Evolutionary conservation across 2,888 invertebrate species (phyloP), one percentile per base, ranked within the genome.

Genomic region (Melanostoma scalare): DNA sequence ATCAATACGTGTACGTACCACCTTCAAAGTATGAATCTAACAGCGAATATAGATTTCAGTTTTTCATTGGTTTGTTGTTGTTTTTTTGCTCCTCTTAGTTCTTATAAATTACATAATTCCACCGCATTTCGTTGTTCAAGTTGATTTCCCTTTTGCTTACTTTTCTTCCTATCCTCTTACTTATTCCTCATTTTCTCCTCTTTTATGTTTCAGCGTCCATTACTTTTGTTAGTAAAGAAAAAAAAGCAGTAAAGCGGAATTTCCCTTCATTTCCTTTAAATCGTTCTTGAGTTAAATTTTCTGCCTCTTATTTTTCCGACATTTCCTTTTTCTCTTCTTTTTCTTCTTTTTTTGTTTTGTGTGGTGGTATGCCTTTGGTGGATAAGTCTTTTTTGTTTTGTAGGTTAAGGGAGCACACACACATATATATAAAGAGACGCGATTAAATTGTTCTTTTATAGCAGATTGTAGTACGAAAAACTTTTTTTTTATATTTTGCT

Each of bases 41-140:
- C 20, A 20, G 20, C 20, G 20, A 20, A 20, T 20, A 20, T 20
- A 20, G 20, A 20, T 20, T 20, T 20, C 20, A 20, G 20, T 20
- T 20, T 20, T 20, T 20, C 20, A 20, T 20, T 20, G 20, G 20
- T 20, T 20, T 20, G 20, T 20, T 20, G 20, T 20, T 20, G 20
- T 20, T 20, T 20, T 20, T 20, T 1, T 20, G 20, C 20, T 20
- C 20, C 20, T 20, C 20, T 20, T 20, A 20, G 20, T 20, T 20
- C 72, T 73, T 72, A 65, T 73, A 78, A 78, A 73, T 78, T 78
- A 78, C 78, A 78, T 78, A 78, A 78, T 73, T 78, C 52, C 53
- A 78, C 65, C 72, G 65, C 65, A 78, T 78, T 73, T 67, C 52
- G 38, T 60, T 78, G n/a, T 52, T 71, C 77, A 33, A 76, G 63